Evolutionary conservation across 2,888 invertebrate species (phyloP).

Genomic region (Muschampia plurimacula): DNA sequence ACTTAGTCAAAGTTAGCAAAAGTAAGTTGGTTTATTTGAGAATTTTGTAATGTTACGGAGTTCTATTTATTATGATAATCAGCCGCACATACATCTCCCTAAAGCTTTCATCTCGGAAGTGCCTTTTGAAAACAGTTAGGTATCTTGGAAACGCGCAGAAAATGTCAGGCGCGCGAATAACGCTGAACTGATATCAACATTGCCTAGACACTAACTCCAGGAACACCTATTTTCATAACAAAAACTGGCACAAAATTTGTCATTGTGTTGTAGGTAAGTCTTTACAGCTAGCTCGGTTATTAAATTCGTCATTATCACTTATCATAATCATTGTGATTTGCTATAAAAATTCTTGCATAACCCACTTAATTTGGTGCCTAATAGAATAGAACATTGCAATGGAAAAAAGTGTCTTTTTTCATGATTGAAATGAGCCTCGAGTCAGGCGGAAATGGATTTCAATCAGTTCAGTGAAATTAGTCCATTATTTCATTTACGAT

Average conservation of each 20-base stretch:
- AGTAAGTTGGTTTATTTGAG: too few relatives aligned
- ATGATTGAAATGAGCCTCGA: constrained; percentile 19
- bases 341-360: neutral
- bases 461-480: constrained; percentile 29
- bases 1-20: too few relatives aligned
- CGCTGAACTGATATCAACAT: neutral
- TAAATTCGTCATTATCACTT: too few relatives aligned
- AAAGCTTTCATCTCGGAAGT: constrained; percentile 44
- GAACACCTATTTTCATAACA: neutral
- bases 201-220: neutral
- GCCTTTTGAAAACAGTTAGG: too few relatives aligned
- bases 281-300: too few relatives aligned
- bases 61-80: constrained; percentile 23
- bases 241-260: too few relatives aligned
- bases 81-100: constrained; percentile 38
- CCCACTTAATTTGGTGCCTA: neutral
- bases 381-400: neutral
- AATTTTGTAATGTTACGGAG: neutral
- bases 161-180: too few relatives aligned
- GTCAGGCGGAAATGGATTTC: constrained; percentile 30
- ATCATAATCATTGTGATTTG: neutral
- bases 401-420: neutral
- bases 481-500: constrained; percentile 23
- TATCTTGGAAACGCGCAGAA: too few relatives aligned
- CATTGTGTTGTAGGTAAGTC: too few relatives aligned